Evolutionary conservation across 2,113 vertebrate genomes (phyloP).

Genomic region (Thamnaconus septentrionalis): DNA sequence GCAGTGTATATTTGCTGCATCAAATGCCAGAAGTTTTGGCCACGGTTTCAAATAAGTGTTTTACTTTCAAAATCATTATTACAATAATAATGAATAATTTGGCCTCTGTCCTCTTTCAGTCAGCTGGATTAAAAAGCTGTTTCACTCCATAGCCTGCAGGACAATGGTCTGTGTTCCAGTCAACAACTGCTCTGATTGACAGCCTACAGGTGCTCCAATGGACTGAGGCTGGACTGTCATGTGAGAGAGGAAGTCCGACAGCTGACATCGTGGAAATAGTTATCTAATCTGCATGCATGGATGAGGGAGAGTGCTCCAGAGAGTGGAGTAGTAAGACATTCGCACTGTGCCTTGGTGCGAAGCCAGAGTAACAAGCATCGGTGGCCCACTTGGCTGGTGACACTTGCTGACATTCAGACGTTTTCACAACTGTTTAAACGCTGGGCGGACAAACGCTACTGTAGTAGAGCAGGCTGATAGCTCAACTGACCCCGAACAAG

Average conservation of each 20-base stretch:
- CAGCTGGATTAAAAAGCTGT: background rate
- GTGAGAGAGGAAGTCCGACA: conserved; percentile 44
- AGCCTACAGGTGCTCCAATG: conserved; percentile 52
- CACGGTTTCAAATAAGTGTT: background rate
- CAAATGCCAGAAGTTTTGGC: conserved; percentile 1
- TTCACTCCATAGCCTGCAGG: background rate
- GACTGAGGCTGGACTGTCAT: conserved; percentile 29
- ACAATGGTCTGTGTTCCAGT: conserved; percentile 12
- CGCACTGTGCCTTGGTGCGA: conserved; percentile 32
- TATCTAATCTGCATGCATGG: conserved; percentile 32
- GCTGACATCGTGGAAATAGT: conserved; percentile 58
- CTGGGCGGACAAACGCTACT: background rate
- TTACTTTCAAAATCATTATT: no score
- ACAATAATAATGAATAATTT: no score
- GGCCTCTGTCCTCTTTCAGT: no score
- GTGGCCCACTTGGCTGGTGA: conserved; percentile 36
- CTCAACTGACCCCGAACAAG: conserved; percentile 20
- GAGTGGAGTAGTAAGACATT: background rate
- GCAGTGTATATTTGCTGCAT: conserved; percentile 9
- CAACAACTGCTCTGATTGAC: conserved; percentile 50
- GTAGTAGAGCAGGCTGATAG: conserved; percentile 4
- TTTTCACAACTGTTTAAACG: conserved; percentile 50
- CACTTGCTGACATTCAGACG: conserved; percentile 62
- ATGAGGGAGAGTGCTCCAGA: background rate
- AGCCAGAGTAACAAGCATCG: conserved; percentile 13